Evolutionary conservation across 2,888 invertebrate genomes (phyloP), one percentile per base, ranked within the genome.

Genomic region (Diogma glabrata): DNA sequence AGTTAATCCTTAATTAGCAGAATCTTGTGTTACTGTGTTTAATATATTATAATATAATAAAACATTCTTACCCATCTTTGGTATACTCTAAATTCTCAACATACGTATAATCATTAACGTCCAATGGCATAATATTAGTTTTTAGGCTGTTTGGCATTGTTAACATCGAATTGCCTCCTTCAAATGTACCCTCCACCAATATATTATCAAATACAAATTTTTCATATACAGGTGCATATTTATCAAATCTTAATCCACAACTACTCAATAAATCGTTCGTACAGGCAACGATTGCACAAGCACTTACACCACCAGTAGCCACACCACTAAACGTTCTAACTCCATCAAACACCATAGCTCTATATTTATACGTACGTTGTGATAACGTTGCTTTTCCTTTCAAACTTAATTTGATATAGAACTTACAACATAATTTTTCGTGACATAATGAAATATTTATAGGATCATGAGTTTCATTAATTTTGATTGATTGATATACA

Each of bases 241-340:
- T 8, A 4, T 12, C 22, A 33, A 8, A 72, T 73, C 72, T 70
- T 38, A 51, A 54, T 1, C 64, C 65, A 57, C 72, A 72, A 5
- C 63, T 60, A 4, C 54, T 38, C n/a, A 63, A 12, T 3, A 59
- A 58, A 7, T 57, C 51, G 49, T 63, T 60, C n/a, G 59, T 52
- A 56, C 72, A 72, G 20, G 69, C 65, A 9, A 71, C 56, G 9
- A 72, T 50, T 14, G 62, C 67, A 56, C 71, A 72, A 38, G 63
- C 56, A 56, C 70, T 67, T 3, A 67, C 56, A n/a, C 67, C 67
- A 5, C 63, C 66, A 52, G 63, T 56, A 50, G 60, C 60, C 8
- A 63, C 55, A 14, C 64, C 64, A 28, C 58, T 57, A 54, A 62
- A 69, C 3, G 62, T 60, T 50, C 71, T 58, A 1, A 66, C 59